A percentile compares a stretch with the other conserved stretches of the same genome.
Evolutionary conservation across 2,113 vertebrate species (phyloP).

Genomic region (Microcebus lehilahytsara): DNA sequence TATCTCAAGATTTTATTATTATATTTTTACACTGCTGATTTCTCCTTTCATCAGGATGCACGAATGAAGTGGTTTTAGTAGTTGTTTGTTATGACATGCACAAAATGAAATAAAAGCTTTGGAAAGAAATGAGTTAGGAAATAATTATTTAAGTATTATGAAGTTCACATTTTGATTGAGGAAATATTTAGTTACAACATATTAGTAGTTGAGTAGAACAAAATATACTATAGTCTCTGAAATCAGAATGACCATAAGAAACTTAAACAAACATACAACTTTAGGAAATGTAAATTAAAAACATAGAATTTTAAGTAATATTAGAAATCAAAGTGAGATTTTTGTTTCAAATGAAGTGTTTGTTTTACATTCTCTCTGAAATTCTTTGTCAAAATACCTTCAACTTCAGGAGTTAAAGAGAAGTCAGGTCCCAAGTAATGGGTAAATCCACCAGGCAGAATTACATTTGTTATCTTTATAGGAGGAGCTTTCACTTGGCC

Average conservation of each 20-base stretch:
- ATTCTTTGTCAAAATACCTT: constrained; percentile 79
- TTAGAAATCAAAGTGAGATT: constrained; percentile 49
- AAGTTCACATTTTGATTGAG: neutral
- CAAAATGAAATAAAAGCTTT: constrained; percentile 22
- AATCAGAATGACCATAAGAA: neutral
- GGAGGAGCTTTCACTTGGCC: constrained; percentile 76
- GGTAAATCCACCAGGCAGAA: constrained; percentile 75
- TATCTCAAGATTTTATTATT: neutral
- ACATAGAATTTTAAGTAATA: constrained; percentile 1
- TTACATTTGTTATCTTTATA: constrained; percentile 80
- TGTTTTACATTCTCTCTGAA: constrained; percentile 77
- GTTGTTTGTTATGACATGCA: neutral
- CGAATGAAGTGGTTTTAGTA: neutral
- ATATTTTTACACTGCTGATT: constrained; percentile 5
- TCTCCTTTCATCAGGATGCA: neutral
- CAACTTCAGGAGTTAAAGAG: constrained; percentile 73
- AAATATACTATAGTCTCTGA: neutral
- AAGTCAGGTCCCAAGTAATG: constrained; percentile 77
- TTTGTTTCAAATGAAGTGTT: constrained; percentile 1
- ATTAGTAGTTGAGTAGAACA: neutral
- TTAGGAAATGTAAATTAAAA: constrained; percentile 41
- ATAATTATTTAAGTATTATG: constrained; percentile 2
- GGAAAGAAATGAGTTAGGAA: constrained; percentile 21
- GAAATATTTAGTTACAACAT: constrained; percentile 23
- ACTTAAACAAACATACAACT: neutral